A percentile compares a stretch with the other conserved stretches of the same genome.
These are phyloP conservation scores for Microtus richardsoni DNA, from an alignment of 2,113 vertebrate species.

Conservation along the genomic window DNA sequence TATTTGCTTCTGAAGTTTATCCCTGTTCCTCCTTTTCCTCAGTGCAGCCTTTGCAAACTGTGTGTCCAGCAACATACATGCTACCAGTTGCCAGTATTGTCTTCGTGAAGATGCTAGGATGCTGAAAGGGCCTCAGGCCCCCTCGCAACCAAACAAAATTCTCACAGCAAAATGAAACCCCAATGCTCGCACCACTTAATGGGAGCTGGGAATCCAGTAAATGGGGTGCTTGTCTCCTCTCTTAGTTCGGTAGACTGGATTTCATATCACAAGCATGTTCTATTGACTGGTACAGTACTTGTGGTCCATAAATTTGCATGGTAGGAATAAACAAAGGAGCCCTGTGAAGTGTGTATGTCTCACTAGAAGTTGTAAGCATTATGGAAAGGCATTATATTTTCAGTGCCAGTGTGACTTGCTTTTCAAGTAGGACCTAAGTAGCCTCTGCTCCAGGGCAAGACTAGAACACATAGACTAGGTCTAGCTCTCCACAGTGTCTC, in stretches of 20 bases:
- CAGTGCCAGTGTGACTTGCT: neutral
- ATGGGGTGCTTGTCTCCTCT: neutral
- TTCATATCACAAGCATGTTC: neutral
- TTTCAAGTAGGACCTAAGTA: neutral
- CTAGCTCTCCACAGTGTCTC: neutral
- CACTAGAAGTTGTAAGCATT: neutral
- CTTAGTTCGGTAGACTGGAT: neutral
- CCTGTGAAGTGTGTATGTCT: neutral
- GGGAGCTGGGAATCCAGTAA: neutral
- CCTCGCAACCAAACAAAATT: neutral
- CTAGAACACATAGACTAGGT: neutral
- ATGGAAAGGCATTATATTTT: neutral
- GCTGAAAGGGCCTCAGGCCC: fast-evolving
- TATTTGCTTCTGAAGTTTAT: neutral
- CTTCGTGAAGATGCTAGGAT: neutral
- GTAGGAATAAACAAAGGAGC: neutral
- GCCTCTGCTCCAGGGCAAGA: neutral
- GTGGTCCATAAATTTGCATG: neutral
- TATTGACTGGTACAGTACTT: neutral
- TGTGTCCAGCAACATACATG: fast-evolving
- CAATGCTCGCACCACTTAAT: too few relatives aligned
- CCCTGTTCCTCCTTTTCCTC: neutral
- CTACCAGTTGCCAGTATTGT: neutral
- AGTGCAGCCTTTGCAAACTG: neutral
- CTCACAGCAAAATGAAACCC: neutral